These are phyloP conservation scores for Trichogramma evanescens DNA, from an alignment of 2,888 invertebrate genomes.

Conservation along the genomic window DNA sequence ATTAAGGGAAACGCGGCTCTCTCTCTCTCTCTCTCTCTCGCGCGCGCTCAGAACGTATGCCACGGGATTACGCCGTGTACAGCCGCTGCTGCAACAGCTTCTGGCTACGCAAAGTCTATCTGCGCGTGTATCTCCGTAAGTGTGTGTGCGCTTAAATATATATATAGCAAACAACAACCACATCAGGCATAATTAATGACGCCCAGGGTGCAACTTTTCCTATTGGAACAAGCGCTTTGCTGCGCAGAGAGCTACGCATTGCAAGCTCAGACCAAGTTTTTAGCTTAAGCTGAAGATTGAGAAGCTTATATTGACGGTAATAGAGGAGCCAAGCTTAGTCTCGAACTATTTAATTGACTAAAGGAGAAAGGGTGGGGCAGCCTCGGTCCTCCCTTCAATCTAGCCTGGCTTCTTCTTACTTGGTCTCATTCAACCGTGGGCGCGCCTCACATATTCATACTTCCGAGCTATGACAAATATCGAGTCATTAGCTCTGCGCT, in stretches of 20 bases:
- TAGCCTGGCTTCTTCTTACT: slow-evolving; percentile 8
- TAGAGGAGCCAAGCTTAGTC: slow-evolving; percentile 16
- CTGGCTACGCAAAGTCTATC: no score
- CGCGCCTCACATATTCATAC: no score
- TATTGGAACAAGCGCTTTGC: slow-evolving; percentile 27
- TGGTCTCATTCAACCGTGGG: background rate
- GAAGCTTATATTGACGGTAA: slow-evolving; percentile 23
- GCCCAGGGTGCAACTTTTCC: slow-evolving; percentile 21
- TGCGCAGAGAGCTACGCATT: slow-evolving; percentile 28
- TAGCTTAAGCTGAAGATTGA: slow-evolving; percentile 29
- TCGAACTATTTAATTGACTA: slow-evolving; percentile 29
- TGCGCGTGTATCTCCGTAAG: background rate
- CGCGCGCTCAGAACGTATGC: slow-evolving; percentile 17
- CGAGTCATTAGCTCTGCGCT: no score
- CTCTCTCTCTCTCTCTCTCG: no score
- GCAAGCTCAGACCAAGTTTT: slow-evolving; percentile 27
- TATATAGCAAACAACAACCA: slow-evolving; percentile 16
- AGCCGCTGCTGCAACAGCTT: no score
- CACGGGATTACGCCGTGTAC: slow-evolving; percentile 20
- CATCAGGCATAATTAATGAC: slow-evolving; percentile 25
- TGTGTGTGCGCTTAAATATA: slow-evolving; percentile 8
- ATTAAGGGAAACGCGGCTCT: slow-evolving; percentile 9
- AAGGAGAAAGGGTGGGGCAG: background rate
- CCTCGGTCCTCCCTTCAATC: slow-evolving; percentile 12
- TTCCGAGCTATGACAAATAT: no score